Conservation (phyloP, 2,797 vertebrate genomes). For the Ambastaia sidthimunki region DNA sequence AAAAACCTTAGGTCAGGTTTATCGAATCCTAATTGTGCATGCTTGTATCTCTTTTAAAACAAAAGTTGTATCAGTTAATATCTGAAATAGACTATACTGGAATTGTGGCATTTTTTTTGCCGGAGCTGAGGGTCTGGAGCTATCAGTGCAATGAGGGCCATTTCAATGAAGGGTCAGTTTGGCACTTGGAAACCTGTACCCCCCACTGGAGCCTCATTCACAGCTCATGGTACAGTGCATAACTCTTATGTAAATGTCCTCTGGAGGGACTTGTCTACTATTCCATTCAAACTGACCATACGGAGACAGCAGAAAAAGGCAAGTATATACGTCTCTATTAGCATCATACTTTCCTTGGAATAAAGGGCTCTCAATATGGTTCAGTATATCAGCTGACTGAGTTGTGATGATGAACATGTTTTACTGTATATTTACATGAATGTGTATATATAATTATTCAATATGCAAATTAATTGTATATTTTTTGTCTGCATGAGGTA, state of each 20-base stretch:
- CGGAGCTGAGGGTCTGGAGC: slow-evolving; percentile 49
- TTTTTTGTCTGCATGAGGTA: background rate
- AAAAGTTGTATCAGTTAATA: slow-evolving; percentile 50
- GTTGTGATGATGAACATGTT: background rate
- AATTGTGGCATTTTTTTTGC: slow-evolving; percentile 35
- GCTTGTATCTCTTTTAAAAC: slow-evolving; percentile 57
- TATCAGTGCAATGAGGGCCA: slow-evolving; percentile 50
- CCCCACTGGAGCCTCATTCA: slow-evolving; percentile 62
- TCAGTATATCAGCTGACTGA: slow-evolving; percentile 53
- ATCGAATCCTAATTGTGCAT: slow-evolving; percentile 59
- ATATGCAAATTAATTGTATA: no score
- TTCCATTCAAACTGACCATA: slow-evolving; percentile 46
- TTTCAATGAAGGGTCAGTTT: slow-evolving; percentile 63
- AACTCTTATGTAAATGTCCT: background rate
- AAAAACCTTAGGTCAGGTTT: slow-evolving; percentile 68
- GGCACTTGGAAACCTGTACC: slow-evolving; percentile 63
- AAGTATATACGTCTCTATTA: background rate
- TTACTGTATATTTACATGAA: background rate
- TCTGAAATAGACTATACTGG: slow-evolving; percentile 52
- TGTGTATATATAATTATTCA: background rate
- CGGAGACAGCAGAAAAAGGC: slow-evolving; percentile 13
- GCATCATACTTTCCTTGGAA: background rate
- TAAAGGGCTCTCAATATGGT: slow-evolving; percentile 47
- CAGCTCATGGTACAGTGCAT: slow-evolving; percentile 69
- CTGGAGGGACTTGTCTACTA: slow-evolving; percentile 18